These are phyloP conservation scores for Toxotes jaculatrix DNA, from an alignment of 2,113 vertebrate genomes.

Conservation along the genomic window DNA sequence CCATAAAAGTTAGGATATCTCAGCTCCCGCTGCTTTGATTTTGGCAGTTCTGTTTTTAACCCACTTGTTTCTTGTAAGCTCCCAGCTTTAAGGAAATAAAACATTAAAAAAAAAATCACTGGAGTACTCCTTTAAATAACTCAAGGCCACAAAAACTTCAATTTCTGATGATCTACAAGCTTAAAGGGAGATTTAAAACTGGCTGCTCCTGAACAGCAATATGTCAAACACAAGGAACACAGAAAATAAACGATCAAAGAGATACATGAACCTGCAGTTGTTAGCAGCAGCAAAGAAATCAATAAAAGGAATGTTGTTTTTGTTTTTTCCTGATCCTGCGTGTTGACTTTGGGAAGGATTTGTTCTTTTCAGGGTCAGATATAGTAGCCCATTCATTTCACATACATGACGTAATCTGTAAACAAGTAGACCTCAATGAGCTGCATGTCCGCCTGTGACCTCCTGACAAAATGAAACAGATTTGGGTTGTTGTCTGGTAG, in stretches of 20 bases:
- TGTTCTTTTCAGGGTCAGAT: slow-evolving; percentile 3
- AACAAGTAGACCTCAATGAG: slow-evolving; percentile 30
- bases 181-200: not conserved
- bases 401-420: not conserved
- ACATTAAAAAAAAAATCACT: not conserved
- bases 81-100: not conserved
- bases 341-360: not conserved
- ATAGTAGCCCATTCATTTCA: slow-evolving; percentile 7
- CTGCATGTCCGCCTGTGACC: slow-evolving; percentile 32
- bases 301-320: not conserved
- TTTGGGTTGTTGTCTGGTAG: slow-evolving; percentile 15
- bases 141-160: not conserved
- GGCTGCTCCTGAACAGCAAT: not conserved
- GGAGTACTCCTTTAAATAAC: slow-evolving; percentile 6
- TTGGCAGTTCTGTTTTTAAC: not conserved
- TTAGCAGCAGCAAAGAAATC: not conserved
- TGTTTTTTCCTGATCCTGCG: not conserved
- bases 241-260: not conserved
- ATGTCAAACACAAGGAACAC: slow-evolving; percentile 2
- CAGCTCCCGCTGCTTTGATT: not conserved
- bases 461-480: slow-evolving; percentile 38
- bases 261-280: not conserved
- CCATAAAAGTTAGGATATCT: not conserved
- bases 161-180: not conserved
- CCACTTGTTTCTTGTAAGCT: no score